Base-by-base conservation (phyloP, 2,888 invertebrate species). In the Drosophila kuntzei region DNA sequence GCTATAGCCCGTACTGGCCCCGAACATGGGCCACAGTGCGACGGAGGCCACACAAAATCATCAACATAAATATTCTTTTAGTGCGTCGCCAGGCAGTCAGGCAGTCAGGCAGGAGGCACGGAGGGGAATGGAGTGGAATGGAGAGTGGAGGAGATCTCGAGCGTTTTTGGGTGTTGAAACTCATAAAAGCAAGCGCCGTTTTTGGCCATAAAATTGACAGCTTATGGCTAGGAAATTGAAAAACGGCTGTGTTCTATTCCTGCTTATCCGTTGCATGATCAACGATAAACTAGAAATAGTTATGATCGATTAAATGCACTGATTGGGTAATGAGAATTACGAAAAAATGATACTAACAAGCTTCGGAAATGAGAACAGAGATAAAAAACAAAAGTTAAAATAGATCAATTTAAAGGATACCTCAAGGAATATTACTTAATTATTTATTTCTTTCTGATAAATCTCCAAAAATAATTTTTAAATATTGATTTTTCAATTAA, bases 41-140 rank as follows among this genome's bases (percentile, higher is more conserved):
- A 50, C 62, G 68, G 41, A 29, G 55, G 76, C 76, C 80, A 64
- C 79, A 79, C 79, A 87, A 87, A 89, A 85, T 89, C 89, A 85
- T 85, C 85, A 89, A 85, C 88, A 89, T 89, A 86, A 85, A 89
- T 89, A 85, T 71, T 57, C n/a, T 78, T 89, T 78, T 80, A 89
- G 83, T 89, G 85, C 85, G 85, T 83, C 65, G 55, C 50, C 43
- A 16, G 59, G 55, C 36, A 58, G 27, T n/a, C 43, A 43, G 14
- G 14, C 22, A 55, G 43, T 41, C 46, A 1, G 46, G 11, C n/a
- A 5, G 29, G 14, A 12, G 5, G 4, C 34, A 2, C 34, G 34
- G 6, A 34, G 3, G 22, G 22, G 20, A 53, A 27, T 27, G n/a
- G 1, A 6, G 22, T 2, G 32, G 18, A 32, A 25, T 6, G 22